A percentile compares a stretch with the other conserved stretches of the same genome.
Evolutionary conservation across 2,888 invertebrate genomes (phyloP).

Genomic region (Hermaeophaga mercurialis): DNA sequence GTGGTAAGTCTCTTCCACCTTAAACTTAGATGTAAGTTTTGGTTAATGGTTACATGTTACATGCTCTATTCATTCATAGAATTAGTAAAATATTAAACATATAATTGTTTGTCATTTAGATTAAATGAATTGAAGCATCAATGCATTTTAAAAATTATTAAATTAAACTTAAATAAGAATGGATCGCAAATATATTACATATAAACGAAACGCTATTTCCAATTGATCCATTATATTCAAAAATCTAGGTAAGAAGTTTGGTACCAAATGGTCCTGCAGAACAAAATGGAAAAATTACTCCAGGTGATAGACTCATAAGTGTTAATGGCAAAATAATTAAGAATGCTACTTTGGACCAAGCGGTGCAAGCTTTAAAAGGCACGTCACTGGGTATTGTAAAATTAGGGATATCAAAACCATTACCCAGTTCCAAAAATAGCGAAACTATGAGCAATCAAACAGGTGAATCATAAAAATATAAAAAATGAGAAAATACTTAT

Average conservation of each 20-base stretch:
- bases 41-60: too few relatives aligned
- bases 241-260: conserved; percentile 72
- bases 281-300: conserved; percentile 85
- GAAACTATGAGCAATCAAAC: conserved; percentile 37
- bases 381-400: conserved; percentile 88
- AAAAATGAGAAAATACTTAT: background rate
- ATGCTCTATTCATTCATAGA: too few relatives aligned
- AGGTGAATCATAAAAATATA: conserved; percentile 31
- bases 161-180: too few relatives aligned
- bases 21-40: too few relatives aligned
- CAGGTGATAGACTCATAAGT: conserved; percentile 86
- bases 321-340: conserved; percentile 91
- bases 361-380: conserved; percentile 94
- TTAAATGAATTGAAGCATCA: too few relatives aligned
- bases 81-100: too few relatives aligned
- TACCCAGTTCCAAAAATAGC: conserved; percentile 58
- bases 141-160: too few relatives aligned
- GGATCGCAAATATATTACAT: too few relatives aligned
- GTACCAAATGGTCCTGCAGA: conserved; percentile 99
- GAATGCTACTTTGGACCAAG: conserved; percentile 91
- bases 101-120: too few relatives aligned
- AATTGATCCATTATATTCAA: too few relatives aligned
- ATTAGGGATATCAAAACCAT: conserved; percentile 89
- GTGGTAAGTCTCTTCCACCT: conserved; percentile 70
- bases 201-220: too few relatives aligned